These are phyloP conservation scores for Ichneumoninae sp. DNA, from an alignment of 2,888 invertebrate species.

Conservation along the genomic window DNA sequence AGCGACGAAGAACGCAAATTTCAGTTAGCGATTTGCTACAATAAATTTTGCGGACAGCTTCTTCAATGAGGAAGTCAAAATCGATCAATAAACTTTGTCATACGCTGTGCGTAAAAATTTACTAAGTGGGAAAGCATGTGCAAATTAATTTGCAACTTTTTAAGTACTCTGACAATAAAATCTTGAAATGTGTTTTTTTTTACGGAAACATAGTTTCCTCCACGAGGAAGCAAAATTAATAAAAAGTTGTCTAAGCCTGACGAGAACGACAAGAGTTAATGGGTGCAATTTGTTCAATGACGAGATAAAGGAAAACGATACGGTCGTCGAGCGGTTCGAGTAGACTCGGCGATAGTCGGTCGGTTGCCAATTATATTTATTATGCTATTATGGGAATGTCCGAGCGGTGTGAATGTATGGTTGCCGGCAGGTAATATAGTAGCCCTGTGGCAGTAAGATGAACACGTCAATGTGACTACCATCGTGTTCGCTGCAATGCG, in stretches of 20 bases:
- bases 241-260: neutral
- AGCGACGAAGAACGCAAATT: no score
- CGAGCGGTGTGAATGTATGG: constrained; percentile 10
- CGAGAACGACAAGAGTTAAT: constrained; percentile 3
- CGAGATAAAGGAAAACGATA: constrained; percentile 32
- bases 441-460: constrained; percentile 10
- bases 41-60: no score
- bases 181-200: no score
- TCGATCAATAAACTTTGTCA: no score
- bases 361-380: constrained; percentile 42
- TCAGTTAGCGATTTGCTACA: no score
- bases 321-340: neutral
- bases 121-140: no score
- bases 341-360: constrained; percentile 39
- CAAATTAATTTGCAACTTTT: no score
- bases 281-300: constrained; percentile 1
- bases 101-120: no score
- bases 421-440: constrained; percentile 3
- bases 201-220: no score
- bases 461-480: constrained; percentile 15
- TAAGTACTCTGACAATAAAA: no score
- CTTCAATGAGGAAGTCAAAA: no score
- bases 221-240: neutral
- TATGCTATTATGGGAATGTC: constrained; percentile 32
- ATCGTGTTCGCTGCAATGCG: neutral